phyloP scores from a whole-genome alignment of 1,140 invertebrate genomes.

The Cherax quadricarinatus region DNA sequence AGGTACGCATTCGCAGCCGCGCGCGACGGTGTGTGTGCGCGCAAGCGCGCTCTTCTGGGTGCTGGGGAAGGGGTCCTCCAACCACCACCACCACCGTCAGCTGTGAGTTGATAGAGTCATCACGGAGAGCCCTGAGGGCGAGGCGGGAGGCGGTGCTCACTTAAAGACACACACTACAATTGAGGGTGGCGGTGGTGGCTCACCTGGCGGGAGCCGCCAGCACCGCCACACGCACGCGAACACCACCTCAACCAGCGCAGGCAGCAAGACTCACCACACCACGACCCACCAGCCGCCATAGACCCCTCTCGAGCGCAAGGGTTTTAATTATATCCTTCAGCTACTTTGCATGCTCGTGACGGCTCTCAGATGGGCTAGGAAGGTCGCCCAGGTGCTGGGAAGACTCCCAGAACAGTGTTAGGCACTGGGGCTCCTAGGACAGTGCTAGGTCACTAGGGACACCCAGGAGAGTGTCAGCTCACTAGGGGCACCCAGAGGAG shows the following conservation, averaged over 20 bases:
- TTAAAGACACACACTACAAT: constrained; percentile 49
- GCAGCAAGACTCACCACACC: neutral
- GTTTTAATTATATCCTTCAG: constrained; percentile 42
- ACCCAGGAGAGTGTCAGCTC: neutral
- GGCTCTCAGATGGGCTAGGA: neutral
- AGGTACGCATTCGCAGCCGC: no score
- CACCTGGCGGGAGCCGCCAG: neutral
- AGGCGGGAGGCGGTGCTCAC: constrained; percentile 34
- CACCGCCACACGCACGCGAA: neutral
- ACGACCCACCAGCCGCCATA: neutral
- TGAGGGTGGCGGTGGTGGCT: neutral
- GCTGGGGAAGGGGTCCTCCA: neutral
- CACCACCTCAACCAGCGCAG: neutral
- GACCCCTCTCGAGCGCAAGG: neutral
- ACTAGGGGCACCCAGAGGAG: neutral
- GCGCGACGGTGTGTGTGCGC: no score
- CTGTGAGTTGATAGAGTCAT: constrained; percentile 45
- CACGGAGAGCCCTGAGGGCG: neutral
- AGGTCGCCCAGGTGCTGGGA: neutral
- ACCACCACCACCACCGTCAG: constrained; percentile 15
- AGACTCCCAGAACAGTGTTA: no score
- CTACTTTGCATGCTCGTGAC: constrained; percentile 45
- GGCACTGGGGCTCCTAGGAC: neutral
- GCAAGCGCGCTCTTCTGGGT: no score
- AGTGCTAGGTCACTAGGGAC: no score